Percentiles rank a stretch among this genome's conserved stretches.
Conservation (phyloP, 2,888 invertebrate genomes). For the Tolmerus cingulatus region DNA sequence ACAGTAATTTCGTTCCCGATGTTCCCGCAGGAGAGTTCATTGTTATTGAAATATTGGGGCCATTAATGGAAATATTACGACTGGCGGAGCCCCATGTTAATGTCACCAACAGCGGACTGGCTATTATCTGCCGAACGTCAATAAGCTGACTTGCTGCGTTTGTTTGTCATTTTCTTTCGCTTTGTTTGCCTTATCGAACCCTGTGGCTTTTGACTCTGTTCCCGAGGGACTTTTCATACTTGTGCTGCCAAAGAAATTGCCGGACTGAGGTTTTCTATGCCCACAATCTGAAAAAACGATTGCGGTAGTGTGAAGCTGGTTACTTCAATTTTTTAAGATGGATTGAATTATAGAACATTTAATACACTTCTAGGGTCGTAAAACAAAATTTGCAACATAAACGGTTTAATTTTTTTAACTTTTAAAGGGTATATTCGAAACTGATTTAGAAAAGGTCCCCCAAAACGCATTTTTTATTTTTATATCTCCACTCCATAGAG, state of each 20-base stretch:
- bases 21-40: conserved; percentile 22
- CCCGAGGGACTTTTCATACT: background rate
- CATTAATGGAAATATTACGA: conserved; percentile 41
- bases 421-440: background rate
- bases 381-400: background rate
- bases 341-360: background rate
- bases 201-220: conserved; percentile 9
- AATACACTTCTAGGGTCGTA: background rate
- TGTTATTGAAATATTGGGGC: conserved; percentile 39
- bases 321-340: background rate
- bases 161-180: conserved; percentile 2
- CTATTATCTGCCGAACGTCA: background rate
- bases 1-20: conserved; percentile 35
- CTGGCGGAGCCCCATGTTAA: background rate
- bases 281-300: background rate
- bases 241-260: background rate
- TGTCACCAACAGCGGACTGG: conserved; percentile 7
- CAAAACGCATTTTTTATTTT: too few relatives aligned
- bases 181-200: background rate
- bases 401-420: background rate
- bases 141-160: conserved; percentile 1
- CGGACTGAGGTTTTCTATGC: background rate
- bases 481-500: too few relatives aligned
- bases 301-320: background rate
- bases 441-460: background rate